These are phyloP conservation scores for Mnemiopsis leidyi DNA, from an alignment of 37 sponge, comb jelly and placozoan genomes.

Conservation along the genomic window DNA sequence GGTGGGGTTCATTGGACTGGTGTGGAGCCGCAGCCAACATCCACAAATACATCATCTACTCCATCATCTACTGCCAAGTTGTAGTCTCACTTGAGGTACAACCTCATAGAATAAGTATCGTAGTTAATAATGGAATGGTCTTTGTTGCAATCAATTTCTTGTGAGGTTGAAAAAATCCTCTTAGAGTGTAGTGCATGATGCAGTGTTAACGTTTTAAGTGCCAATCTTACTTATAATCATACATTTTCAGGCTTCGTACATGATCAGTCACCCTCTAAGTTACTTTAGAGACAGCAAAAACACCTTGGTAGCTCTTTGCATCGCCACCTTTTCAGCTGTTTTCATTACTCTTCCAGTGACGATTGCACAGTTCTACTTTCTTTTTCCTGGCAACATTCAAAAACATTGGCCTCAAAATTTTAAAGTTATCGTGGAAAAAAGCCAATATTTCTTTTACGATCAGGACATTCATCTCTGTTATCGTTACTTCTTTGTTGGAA, in stretches of 20 bases:
- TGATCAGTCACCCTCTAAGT: neutral
- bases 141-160: too few species aligned
- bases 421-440: neutral
- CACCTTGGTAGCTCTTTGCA: neutral
- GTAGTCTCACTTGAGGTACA: slow-evolving; percentile 24
- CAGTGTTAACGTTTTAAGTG: too few species aligned
- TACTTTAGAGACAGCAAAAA: neutral
- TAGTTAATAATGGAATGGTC: too few species aligned
- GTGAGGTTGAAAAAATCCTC: too few species aligned
- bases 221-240: too few species aligned
- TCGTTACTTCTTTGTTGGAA: neutral
- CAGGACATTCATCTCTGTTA: neutral
- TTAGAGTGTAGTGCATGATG: too few species aligned
- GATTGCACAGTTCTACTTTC: neutral
- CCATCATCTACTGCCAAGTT: slow-evolving; percentile 53
- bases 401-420: too few species aligned
- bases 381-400: neutral
- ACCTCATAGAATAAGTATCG: too few species aligned
- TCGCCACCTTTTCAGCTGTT: neutral
- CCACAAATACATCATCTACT: slow-evolving; percentile 53
- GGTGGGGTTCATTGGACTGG: slow-evolving; percentile 19
- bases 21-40: neutral
- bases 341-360: neutral
- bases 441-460: neutral
- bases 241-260: slow-evolving; percentile 13